A percentile compares a stretch with the other conserved stretches of the same genome.
phyloP scores from a whole-genome alignment of 2,888 invertebrate species.

The Pammene fasciana region DNA sequence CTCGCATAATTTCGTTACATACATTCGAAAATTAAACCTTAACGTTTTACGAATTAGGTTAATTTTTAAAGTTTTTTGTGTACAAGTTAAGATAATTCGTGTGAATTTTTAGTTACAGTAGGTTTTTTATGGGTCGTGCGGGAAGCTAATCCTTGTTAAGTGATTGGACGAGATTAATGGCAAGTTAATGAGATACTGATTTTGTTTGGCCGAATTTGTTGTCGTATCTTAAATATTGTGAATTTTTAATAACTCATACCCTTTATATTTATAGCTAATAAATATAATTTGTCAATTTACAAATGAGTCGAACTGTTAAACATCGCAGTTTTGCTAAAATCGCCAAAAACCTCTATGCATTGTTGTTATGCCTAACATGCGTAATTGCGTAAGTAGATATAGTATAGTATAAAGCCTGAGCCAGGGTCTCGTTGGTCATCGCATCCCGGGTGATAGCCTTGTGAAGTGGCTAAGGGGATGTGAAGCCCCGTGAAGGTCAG shows the following conservation, averaged over 20 bases:
- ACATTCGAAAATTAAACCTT: neutral
- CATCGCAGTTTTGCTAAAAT: too few species aligned
- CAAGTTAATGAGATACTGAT: slow-evolving; percentile 58
- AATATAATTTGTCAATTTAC: too few species aligned
- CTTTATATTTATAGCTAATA: neutral
- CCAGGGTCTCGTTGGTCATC: too few species aligned
- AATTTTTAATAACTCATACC: slow-evolving; percentile 26
- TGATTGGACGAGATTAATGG: slow-evolving; percentile 71
- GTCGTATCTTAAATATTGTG: slow-evolving; percentile 19
- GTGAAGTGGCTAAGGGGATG: too few species aligned
- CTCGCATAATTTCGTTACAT: neutral
- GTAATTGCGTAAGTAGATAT: too few species aligned
- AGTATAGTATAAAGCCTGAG: too few species aligned
- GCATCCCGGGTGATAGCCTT: too few species aligned
- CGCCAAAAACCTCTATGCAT: too few species aligned
- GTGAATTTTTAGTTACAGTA: neutral
- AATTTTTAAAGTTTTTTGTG: neutral
- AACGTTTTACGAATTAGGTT: neutral
- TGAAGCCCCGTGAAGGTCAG: too few species aligned
- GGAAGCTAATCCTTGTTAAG: slow-evolving; percentile 65
- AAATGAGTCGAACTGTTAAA: too few species aligned
- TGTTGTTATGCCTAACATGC: too few species aligned
- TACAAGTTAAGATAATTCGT: neutral
- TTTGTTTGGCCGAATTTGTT: slow-evolving; percentile 43
- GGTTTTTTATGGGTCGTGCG: slow-evolving; percentile 41